Conservation (phyloP, 2,888 invertebrate species). For the Tachina fera region DNA sequence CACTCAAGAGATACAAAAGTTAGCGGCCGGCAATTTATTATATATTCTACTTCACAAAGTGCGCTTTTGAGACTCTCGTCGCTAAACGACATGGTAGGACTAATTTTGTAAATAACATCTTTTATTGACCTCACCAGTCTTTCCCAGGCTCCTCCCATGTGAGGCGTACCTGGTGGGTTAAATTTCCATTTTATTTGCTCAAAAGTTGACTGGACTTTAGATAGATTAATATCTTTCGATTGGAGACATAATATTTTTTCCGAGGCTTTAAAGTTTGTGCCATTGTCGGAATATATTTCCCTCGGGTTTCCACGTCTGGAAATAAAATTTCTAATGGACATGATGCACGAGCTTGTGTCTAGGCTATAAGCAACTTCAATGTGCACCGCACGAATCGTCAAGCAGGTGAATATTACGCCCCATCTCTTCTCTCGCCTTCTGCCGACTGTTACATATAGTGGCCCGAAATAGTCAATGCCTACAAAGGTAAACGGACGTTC, state of each 20-base stretch:
- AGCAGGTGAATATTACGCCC: slow-evolving; percentile 71
- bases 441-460: slow-evolving; percentile 60
- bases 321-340: slow-evolving; percentile 61
- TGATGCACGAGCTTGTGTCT: slow-evolving; percentile 65
- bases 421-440: slow-evolving; percentile 69
- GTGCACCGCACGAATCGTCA: slow-evolving; percentile 67
- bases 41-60: slow-evolving; percentile 63
- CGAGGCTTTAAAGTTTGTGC: slow-evolving; percentile 44
- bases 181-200: not conserved
- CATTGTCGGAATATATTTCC: slow-evolving; percentile 51
- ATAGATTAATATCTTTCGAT: not conserved
- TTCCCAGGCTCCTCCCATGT: slow-evolving; percentile 70
- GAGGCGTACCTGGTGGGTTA: slow-evolving; percentile 6
- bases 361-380: slow-evolving; percentile 66
- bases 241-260: not conserved
- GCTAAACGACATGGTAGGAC: slow-evolving; percentile 56
- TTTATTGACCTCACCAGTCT: slow-evolving; percentile 65
- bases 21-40: slow-evolving; percentile 64
- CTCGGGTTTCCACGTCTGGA: slow-evolving; percentile 26
- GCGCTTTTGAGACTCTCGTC: slow-evolving; percentile 67
- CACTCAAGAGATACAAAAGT: slow-evolving; percentile 68
- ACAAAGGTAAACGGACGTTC: slow-evolving; percentile 70
- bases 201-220: not conserved
- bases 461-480: slow-evolving; percentile 71
- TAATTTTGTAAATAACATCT: slow-evolving; percentile 38